These are phyloP conservation scores for Apeltes quadracus DNA, from an alignment of 2,113 vertebrate genomes.

Conservation along the genomic window DNA sequence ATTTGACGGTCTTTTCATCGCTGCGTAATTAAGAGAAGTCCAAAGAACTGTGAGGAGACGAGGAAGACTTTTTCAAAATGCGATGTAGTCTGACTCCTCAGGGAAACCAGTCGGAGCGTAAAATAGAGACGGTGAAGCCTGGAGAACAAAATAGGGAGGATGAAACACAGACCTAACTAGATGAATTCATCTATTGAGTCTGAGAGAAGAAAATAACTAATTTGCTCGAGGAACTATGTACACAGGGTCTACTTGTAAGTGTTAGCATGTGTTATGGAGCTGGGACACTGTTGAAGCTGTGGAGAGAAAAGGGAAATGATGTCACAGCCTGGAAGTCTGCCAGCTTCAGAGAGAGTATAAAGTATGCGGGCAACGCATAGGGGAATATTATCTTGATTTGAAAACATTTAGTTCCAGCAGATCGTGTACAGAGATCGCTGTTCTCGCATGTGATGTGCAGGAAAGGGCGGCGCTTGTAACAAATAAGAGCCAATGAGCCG, in stretches of 20 bases:
- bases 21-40: slow-evolving; percentile 39
- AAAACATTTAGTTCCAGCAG: slow-evolving; percentile 81
- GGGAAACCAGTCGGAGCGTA: background rate
- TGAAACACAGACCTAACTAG: background rate
- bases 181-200: too few species aligned
- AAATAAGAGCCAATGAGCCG: slow-evolving; percentile 46
- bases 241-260: background rate
- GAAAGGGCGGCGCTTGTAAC: slow-evolving; percentile 49
- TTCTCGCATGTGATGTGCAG: slow-evolving; percentile 77
- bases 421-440: slow-evolving; percentile 73
- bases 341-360: slow-evolving; percentile 55
- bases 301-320: slow-evolving; percentile 52
- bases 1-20: slow-evolving; percentile 38
- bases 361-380: slow-evolving; percentile 75
- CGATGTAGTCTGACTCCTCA: background rate
- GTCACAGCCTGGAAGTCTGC: slow-evolving; percentile 60
- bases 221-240: background rate
- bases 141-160: background rate
- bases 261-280: background rate
- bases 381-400: slow-evolving; percentile 79
- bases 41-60: slow-evolving; percentile 1
- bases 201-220: background rate
- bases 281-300: background rate
- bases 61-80: background rate
- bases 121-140: background rate